A percentile compares a stretch with the other conserved stretches of the same genome.
Evolutionary conservation across 2,888 invertebrate species (phyloP).

Genomic region (Amaurobius ferox): DNA sequence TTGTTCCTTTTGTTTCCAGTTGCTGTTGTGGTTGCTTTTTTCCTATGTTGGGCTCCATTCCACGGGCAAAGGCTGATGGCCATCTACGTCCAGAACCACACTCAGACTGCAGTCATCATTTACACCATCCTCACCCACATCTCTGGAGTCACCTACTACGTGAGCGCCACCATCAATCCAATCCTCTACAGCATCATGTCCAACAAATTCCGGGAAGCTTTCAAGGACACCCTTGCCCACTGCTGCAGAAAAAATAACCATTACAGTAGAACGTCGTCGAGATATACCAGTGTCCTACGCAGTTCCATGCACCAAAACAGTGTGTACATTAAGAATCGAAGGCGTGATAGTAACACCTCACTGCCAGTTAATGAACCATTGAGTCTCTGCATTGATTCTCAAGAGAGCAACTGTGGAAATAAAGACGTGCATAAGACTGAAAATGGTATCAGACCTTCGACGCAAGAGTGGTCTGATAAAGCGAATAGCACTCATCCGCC

Average conservation of each 20-base stretch:
- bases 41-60: slow-evolving; percentile 94
- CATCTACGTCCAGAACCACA: slow-evolving; percentile 63
- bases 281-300: slow-evolving; percentile 14
- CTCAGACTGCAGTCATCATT: slow-evolving; percentile 77
- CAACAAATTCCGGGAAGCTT: slow-evolving; percentile 78
- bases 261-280: slow-evolving; percentile 1
- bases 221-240: slow-evolving; percentile 77
- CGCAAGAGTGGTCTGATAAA: no score
- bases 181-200: slow-evolving; percentile 78
- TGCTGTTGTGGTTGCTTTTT: slow-evolving; percentile 85
- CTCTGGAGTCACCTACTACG: slow-evolving; percentile 92
- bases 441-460: no score
- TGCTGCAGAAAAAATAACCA: slow-evolving; percentile 32
- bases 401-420: no score
- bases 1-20: slow-evolving; percentile 77
- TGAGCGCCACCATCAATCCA: slow-evolving; percentile 89
- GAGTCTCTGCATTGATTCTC: no score
- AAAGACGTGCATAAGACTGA: no score
- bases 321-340: no score
- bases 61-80: slow-evolving; percentile 92
- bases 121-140: slow-evolving; percentile 86
- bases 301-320: no score
- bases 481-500: no score
- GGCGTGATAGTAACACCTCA: no score
- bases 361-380: no score